These are phyloP conservation scores for Podarcis muralis DNA, from an alignment of 2,113 vertebrate genomes.

Conservation along the genomic window DNA sequence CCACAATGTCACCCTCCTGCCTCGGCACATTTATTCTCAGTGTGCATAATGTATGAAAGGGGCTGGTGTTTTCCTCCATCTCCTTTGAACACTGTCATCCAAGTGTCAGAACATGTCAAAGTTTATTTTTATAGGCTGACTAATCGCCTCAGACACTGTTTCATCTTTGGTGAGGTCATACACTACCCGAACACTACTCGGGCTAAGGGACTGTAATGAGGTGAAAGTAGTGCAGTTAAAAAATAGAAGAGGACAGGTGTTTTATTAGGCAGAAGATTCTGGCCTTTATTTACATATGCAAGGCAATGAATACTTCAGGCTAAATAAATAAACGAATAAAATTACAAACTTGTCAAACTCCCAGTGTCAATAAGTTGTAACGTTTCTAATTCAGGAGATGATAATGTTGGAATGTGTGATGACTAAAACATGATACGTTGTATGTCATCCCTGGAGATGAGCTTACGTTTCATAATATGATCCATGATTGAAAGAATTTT, in stretches of 20 bases:
- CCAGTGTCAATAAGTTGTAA: slow-evolving; percentile 41
- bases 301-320: slow-evolving; percentile 50
- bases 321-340: slow-evolving; percentile 51
- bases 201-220: slow-evolving; percentile 56
- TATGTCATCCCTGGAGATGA: slow-evolving; percentile 40
- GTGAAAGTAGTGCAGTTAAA: slow-evolving; percentile 69
- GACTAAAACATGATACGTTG: slow-evolving; percentile 55
- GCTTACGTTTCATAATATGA: slow-evolving; percentile 55
- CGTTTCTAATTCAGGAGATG: slow-evolving; percentile 60
- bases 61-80: slow-evolving; percentile 48
- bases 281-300: slow-evolving; percentile 60
- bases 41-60: slow-evolving; percentile 18
- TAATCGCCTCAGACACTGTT: slow-evolving; percentile 66
- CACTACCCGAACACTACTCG: slow-evolving; percentile 65
- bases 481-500: slow-evolving; percentile 53
- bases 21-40: background rate
- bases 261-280: slow-evolving; percentile 66
- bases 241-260: slow-evolving; percentile 73
- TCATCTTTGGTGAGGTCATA: slow-evolving; percentile 69
- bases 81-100: slow-evolving; percentile 56
- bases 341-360: slow-evolving; percentile 52
- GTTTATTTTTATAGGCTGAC: slow-evolving; percentile 67
- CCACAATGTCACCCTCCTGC: background rate
- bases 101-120: slow-evolving; percentile 70
- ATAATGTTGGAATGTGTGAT: slow-evolving; percentile 65